Evolutionary conservation across 2,113 vertebrate species (phyloP), one percentile per base, ranked within the genome.

Genomic region (Cheilinus undulatus): DNA sequence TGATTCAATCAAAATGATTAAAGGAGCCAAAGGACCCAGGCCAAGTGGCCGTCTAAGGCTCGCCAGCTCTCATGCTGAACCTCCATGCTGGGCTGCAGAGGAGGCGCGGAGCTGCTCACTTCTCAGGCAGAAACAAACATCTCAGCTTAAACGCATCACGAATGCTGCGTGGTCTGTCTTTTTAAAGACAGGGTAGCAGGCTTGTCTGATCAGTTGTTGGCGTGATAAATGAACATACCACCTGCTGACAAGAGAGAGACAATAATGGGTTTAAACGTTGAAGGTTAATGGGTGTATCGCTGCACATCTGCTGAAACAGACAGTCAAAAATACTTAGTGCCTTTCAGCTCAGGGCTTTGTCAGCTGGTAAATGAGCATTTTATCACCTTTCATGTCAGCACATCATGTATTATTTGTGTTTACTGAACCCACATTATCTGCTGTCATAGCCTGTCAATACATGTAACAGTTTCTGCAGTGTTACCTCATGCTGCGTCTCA

Each of bases 1-100:
- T 73, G 23, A 71, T 80, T 82, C 38, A 72, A 71, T 88, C 48
- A 57, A 50, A 80, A 52, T 72, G 72, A 80, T 77, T 76, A 53
- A 80, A 76, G 49, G 53, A 80, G 60, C 73, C 59, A 59, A 56
- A 61, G 61, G 42, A 72, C 23, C 42, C 51, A 5, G 50, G 82
- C 70, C 73, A 73, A 76, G 56, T 77, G 68, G 65, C 49, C 53
- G 67, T 84, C 19, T 48, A 54, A 53, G 64, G 50, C 61, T 45
- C 76, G 75, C 83, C 83, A 75, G 73, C 52, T 75, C 49, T 75
- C 65, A 40, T 56, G 64, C 62, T 78, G 60, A 27, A 69, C 67
- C 65, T 51, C 45, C 43, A 23, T 65, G 52, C 69, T 62, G 78
- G 32, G 78, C 63, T 74, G 60, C 73, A 84, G 73, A 64, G 34